Conservation (phyloP, 1,140 invertebrate genomes). For the Campoletis sonorensis region DNA sequence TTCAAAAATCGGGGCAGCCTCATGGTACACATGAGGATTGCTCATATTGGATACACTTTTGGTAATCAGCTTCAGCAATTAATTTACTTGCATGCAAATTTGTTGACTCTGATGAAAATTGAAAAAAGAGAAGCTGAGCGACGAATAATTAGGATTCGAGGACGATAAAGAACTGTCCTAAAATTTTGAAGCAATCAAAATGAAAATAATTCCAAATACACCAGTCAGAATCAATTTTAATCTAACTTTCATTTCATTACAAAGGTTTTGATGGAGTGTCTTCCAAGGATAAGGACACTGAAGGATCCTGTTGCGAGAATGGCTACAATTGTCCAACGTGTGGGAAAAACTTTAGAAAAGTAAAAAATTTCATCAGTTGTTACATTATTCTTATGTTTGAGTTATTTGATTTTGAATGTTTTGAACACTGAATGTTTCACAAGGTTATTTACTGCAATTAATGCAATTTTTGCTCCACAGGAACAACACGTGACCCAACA, state of each 20-base stretch:
- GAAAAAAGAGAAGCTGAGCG: too few relatives aligned
- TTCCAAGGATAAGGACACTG: slow-evolving; percentile 64
- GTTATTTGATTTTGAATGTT: neutral
- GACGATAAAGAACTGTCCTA: too few relatives aligned
- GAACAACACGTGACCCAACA: slow-evolving; percentile 78
- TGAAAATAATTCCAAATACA: neutral
- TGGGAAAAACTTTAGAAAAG: slow-evolving; percentile 77
- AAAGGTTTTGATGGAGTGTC: slow-evolving; percentile 55
- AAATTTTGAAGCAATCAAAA: too few relatives aligned
- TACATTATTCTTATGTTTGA: neutral
- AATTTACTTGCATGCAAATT: neutral
- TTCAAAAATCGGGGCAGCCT: slow-evolving; percentile 89
- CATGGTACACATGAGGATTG: slow-evolving; percentile 88
- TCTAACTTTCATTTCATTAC: neutral
- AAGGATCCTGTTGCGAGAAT: slow-evolving; percentile 60
- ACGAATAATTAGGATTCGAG: too few relatives aligned
- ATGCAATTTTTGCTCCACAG: slow-evolving; percentile 60
- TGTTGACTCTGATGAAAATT: neutral
- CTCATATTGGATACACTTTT: slow-evolving; percentile 79
- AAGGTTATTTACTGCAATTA: neutral
- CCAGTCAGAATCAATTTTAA: slow-evolving; percentile 2
- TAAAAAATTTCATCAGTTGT: slow-evolving; percentile 51
- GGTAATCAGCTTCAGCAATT: slow-evolving; percentile 57
- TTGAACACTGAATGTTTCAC: too few relatives aligned
- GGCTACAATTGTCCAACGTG: slow-evolving; percentile 74